Evolutionary conservation across 2,113 vertebrate species (phyloP).

Genomic region (Malurus melanocephalus): DNA sequence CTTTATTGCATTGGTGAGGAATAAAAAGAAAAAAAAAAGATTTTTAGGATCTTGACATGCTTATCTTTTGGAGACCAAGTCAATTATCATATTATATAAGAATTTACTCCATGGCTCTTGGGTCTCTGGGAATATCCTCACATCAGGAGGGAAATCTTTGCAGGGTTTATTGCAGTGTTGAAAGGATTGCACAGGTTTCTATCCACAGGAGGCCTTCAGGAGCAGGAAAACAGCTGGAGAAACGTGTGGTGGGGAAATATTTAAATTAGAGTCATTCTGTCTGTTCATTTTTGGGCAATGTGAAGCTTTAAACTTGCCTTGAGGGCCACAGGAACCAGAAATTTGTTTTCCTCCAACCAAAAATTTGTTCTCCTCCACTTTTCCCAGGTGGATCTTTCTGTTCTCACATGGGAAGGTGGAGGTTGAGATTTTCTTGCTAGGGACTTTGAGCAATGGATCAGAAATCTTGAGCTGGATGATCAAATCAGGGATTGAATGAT

Average conservation of each 20-base stretch:
- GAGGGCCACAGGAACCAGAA: background rate
- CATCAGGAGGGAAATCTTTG: background rate
- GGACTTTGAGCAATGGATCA: background rate
- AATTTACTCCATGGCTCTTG: background rate
- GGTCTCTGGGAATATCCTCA: background rate
- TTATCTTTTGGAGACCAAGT: constrained; percentile 38
- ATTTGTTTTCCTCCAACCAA: background rate
- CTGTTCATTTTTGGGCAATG: accelerated
- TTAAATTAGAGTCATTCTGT: accelerated
- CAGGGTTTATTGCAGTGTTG: background rate
- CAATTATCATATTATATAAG: constrained; percentile 27
- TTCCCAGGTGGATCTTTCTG: too few relatives aligned
- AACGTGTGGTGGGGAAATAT: background rate
- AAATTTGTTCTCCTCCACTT: background rate
- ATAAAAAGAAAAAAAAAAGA: background rate
- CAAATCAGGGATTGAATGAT: background rate
- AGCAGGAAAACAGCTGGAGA: background rate
- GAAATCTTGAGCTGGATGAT: background rate
- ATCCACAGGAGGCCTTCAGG: background rate
- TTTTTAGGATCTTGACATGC: constrained; percentile 39
- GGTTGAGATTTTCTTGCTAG: background rate
- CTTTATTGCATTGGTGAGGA: constrained; percentile 28
- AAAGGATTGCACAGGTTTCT: background rate
- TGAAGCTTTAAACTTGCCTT: background rate
- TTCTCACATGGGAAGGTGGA: background rate